Conservation (phyloP, 2,888 invertebrate species). For the Therioaphis trifolii region DNA sequence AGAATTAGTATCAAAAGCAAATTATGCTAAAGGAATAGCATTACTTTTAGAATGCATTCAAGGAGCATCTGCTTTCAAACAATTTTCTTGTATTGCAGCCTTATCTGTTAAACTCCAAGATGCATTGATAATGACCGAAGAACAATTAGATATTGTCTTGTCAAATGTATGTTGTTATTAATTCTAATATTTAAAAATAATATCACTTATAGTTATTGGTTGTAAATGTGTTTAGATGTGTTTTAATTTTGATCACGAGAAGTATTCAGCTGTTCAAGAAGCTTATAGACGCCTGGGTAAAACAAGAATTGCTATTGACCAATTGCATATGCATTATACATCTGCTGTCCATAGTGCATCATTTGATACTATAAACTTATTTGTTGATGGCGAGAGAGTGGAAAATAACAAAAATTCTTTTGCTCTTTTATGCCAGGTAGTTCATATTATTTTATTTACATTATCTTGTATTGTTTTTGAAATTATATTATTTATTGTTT, state of each 20-base stretch:
- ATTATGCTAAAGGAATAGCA: constrained; percentile 91
- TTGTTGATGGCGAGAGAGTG: constrained; percentile 71
- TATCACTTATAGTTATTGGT: background rate
- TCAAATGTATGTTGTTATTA: constrained; percentile 75
- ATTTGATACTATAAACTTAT: constrained; percentile 73
- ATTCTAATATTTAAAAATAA: constrained; percentile 12
- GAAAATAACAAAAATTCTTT: constrained; percentile 77
- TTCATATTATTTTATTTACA: constrained; percentile 42
- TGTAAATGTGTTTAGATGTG: constrained; percentile 70
- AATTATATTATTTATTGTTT: constrained; percentile 8
- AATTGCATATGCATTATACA: constrained; percentile 93
- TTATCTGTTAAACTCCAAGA: constrained; percentile 88
- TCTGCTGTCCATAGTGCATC: constrained; percentile 89
- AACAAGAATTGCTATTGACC: constrained; percentile 92
- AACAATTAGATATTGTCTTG: constrained; percentile 87
- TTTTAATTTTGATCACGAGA: constrained; percentile 80
- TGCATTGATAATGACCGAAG: constrained; percentile 89
- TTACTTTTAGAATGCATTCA: constrained; percentile 87
- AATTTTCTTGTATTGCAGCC: constrained; percentile 92
- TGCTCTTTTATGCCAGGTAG: constrained; percentile 80
- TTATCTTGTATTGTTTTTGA: background rate
- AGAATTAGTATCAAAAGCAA: constrained; percentile 82
- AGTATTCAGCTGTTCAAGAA: constrained; percentile 84
- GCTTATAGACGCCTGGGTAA: constrained; percentile 92
- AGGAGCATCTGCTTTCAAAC: constrained; percentile 84